phyloP scores from a whole-genome alignment of 2,888 invertebrate species.

The Chamaedrilus cognettii region DNA sequence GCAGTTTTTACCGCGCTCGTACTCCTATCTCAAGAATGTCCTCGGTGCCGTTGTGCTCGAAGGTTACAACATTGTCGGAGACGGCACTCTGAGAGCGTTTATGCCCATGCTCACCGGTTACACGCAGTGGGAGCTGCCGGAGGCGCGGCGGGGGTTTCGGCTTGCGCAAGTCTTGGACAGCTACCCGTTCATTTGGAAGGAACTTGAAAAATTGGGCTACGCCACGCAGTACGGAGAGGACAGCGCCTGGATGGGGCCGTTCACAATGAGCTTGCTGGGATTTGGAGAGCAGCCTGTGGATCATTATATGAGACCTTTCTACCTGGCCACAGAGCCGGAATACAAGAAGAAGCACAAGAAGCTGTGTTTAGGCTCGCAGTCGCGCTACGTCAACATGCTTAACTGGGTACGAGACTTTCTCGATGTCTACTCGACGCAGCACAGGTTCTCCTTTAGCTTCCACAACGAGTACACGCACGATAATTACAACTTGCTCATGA shows the following conservation, averaged over 20 bases:
- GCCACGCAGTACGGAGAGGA: conserved; percentile 78
- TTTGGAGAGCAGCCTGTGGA: conserved; percentile 82
- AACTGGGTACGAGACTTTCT: conserved; percentile 64
- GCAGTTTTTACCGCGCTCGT: conserved; percentile 50
- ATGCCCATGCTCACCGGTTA: conserved; percentile 41
- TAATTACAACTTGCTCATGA: conserved; percentile 76
- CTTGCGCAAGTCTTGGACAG: conserved; percentile 70
- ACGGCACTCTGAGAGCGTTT: conserved; percentile 41
- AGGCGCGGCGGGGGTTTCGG: conserved; percentile 39
- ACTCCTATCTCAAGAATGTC: conserved; percentile 45
- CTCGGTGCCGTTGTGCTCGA: conserved; percentile 46
- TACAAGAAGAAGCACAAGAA: conserved; percentile 17
- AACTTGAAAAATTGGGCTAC: conserved; percentile 65
- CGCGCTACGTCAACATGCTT: conserved; percentile 66
- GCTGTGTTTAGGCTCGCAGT: conserved; percentile 72
- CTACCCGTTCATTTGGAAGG: conserved; percentile 86
- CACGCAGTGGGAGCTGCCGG: conserved; percentile 37
- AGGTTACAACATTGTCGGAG: conserved; percentile 42
- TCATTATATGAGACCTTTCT: conserved; percentile 83
- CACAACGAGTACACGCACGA: conserved; percentile 88
- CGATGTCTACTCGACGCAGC: conserved; percentile 67
- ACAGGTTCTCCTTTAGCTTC: conserved; percentile 82
- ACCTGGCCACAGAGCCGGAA: conserved; percentile 30
- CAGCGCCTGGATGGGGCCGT: conserved; percentile 79
- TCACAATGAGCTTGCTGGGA: conserved; percentile 86